Evolutionary conservation across 2,113 vertebrate genomes (phyloP).

Genomic region (Anthoscopus minutus): DNA sequence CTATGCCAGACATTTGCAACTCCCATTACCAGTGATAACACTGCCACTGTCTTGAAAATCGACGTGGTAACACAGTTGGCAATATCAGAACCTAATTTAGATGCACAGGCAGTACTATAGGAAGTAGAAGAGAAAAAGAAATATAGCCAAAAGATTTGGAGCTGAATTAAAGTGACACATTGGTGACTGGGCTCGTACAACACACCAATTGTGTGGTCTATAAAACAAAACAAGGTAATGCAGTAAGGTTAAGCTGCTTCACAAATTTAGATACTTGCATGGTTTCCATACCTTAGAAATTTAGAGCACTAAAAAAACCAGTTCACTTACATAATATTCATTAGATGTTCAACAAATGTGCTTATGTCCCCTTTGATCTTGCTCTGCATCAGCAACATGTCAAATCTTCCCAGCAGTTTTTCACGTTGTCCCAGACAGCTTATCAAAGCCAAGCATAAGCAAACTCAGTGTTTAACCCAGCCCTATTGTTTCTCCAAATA

Average conservation of each 20-base stretch:
- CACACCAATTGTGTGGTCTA: background rate
- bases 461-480: background rate
- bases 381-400: background rate
- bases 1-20: background rate
- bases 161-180: background rate
- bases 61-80: background rate
- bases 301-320: background rate
- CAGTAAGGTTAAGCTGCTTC: background rate
- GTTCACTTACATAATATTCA: slow-evolving; percentile 9
- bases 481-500: background rate
- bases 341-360: background rate
- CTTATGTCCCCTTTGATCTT: background rate
- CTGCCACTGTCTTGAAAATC: background rate
- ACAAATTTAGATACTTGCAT: background rate
- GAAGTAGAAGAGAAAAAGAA: background rate
- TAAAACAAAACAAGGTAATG: background rate
- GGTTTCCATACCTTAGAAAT: background rate
- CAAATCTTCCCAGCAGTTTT: background rate
- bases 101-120: background rate
- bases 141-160: background rate
- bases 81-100: background rate
- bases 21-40: background rate
- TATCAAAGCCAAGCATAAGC: background rate
- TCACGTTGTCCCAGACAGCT: background rate
- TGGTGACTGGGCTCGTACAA: accelerated